Evolutionary conservation across 2,888 invertebrate genomes (phyloP).

Genomic region (Himalopsyche tibetana): DNA sequence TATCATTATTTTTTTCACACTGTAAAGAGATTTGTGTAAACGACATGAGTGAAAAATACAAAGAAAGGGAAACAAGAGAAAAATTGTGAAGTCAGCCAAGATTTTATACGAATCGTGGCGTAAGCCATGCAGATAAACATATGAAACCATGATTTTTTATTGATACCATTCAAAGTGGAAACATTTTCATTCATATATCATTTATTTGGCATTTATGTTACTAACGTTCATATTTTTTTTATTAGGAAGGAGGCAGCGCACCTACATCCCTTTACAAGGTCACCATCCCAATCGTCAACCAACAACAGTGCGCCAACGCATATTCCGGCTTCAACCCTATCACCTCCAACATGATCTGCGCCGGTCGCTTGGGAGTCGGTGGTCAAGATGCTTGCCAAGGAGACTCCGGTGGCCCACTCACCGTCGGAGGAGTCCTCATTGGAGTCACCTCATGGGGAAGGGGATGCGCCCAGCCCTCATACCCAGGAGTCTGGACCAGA

Average conservation of each 20-base stretch:
- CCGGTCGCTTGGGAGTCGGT: constrained; percentile 71
- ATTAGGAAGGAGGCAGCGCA: constrained; percentile 53
- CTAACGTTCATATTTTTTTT: no score
- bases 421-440: constrained; percentile 70
- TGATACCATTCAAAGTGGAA: no score
- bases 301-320: constrained; percentile 45
- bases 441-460: constrained; percentile 80
- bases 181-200: not conserved
- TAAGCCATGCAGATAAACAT: no score
- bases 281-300: constrained; percentile 58
- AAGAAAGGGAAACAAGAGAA: no score
- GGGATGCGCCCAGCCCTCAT: constrained; percentile 75
- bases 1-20: not conserved
- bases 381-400: constrained; percentile 75
- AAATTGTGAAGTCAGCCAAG: no score
- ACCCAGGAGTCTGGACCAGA: constrained; percentile 79
- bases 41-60: no score
- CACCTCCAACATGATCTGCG: constrained; percentile 73
- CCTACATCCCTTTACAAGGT: constrained; percentile 54
- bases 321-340: constrained; percentile 66
- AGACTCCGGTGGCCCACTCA: constrained; percentile 77
- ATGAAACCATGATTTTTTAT: no score
- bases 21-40: no score
- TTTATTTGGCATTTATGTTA: no score
- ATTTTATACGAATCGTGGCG: no score